Evolutionary conservation across 1,140 invertebrate species (phyloP).

Genomic region (Drosophila guanche): DNA sequence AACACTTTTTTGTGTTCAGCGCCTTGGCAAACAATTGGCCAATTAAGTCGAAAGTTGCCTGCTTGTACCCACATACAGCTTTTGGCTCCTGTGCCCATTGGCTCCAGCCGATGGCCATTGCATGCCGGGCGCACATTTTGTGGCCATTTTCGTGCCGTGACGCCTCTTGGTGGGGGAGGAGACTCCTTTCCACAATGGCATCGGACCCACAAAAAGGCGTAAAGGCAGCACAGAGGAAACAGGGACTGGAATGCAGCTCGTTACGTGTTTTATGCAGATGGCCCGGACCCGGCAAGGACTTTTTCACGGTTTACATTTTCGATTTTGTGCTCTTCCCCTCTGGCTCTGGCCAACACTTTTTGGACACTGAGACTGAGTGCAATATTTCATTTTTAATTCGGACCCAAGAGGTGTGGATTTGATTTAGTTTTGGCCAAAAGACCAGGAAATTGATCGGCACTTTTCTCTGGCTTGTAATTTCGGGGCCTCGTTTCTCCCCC

Average conservation of each 20-base stretch:
- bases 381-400: slow-evolving; percentile 76
- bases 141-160: slow-evolving; percentile 77
- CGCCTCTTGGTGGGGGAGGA: slow-evolving; percentile 28
- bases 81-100: slow-evolving; percentile 10
- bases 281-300: slow-evolving; percentile 17
- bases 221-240: not conserved
- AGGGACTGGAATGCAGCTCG: slow-evolving; percentile 41
- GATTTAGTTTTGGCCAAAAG: slow-evolving; percentile 55
- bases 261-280: slow-evolving; percentile 77
- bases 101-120: slow-evolving; percentile 47
- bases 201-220: slow-evolving; percentile 8
- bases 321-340: slow-evolving; percentile 44
- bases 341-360: slow-evolving; percentile 33
- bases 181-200: not conserved
- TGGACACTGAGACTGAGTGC: slow-evolving; percentile 4
- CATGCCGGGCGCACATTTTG: slow-evolving; percentile 69
- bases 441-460: slow-evolving; percentile 23
- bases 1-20: slow-evolving; percentile 67
- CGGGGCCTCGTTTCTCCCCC: not conserved
- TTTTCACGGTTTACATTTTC: slow-evolving; percentile 66
- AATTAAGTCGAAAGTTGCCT: slow-evolving; percentile 74
- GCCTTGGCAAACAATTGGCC: slow-evolving; percentile 74
- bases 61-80: slow-evolving; percentile 9
- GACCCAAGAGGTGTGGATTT: slow-evolving; percentile 58
- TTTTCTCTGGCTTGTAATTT: slow-evolving; percentile 6